Conservation (phyloP, 2,113 vertebrate genomes). For the Manacus vitellinus region DNA sequence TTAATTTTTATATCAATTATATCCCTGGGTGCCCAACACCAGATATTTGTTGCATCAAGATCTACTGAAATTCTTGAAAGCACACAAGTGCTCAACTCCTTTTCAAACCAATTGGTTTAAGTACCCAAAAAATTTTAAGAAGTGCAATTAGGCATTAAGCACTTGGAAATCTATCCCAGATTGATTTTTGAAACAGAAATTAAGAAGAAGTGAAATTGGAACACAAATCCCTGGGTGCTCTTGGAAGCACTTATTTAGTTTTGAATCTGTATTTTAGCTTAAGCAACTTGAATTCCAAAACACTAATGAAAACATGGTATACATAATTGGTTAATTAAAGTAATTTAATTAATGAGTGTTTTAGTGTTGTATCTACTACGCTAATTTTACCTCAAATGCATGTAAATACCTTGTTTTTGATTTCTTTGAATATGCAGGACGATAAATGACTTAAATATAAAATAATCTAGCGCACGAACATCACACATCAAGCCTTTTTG, state of each 20-base stretch:
- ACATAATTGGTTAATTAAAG: slow-evolving; percentile 7
- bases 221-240: background rate
- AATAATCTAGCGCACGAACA: background rate
- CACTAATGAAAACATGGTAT: background rate
- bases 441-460: background rate
- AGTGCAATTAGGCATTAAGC: background rate
- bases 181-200: background rate
- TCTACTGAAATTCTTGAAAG: background rate
- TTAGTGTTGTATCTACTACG: background rate
- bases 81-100: background rate
- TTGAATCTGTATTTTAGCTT: background rate
- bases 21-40: background rate
- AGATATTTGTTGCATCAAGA: background rate
- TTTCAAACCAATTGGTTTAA: background rate
- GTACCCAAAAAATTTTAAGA: background rate
- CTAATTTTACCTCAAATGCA: slow-evolving; percentile 4
- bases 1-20: background rate
- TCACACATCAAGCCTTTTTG: background rate
- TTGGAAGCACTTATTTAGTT: background rate
- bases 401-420: background rate
- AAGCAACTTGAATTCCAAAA: slow-evolving; percentile 6
- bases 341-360: slow-evolving; percentile 39
- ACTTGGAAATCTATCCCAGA: background rate
- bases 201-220: slow-evolving; percentile 4
- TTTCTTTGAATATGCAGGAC: background rate